Evolutionary conservation across 2,113 vertebrate genomes (phyloP), one percentile per base, ranked within the genome.

Genomic region (Sterna hirundo): DNA sequence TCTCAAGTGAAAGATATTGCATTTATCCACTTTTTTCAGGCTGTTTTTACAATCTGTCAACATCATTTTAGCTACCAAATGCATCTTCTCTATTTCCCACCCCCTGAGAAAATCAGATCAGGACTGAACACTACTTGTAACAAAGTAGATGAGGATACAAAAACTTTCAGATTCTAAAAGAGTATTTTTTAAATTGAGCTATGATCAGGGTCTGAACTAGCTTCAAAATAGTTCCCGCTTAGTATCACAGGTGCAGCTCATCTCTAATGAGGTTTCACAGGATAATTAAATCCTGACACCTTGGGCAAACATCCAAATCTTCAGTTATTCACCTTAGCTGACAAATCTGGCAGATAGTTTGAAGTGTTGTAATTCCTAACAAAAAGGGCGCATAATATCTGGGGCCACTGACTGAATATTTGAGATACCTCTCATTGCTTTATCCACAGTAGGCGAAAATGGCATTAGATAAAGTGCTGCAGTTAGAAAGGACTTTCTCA

Each of bases 251-350:
- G 68, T 87, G 84, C 70, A 94, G 81, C 70, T 91, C 70, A 84
- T 65, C 49, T 87, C 74, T 91, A 94, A 94, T 55, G 82, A 93
- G 83, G 83, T 85, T 95, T 97, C 91, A 87, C 27, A n/a, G 70
- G 57, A 69, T 94, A 96, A 97, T 94, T 95, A 94, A 94, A 92
- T 32, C 42, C 4, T 1, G 74, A 89, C 78, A 87, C 81, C 66
- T 91, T 84, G 81, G 86, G 88, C 88, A 86, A 96, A 92, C 69
- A 95, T 72, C 74, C 89, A 92, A n/a, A 91, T 85, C 86, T 87
- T 72, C 77, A 36, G 47, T 54, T 92, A 82, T 38, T 91, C 93
- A 92, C 91, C 91, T 95, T 79, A 36, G 75, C 91, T 95, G 88
- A 94, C 66, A 94, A 76, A 44, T 76, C 91, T 30, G 58, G 81